Conservation (phyloP, 2,797 vertebrate species). For the Helostoma temminkii region DNA sequence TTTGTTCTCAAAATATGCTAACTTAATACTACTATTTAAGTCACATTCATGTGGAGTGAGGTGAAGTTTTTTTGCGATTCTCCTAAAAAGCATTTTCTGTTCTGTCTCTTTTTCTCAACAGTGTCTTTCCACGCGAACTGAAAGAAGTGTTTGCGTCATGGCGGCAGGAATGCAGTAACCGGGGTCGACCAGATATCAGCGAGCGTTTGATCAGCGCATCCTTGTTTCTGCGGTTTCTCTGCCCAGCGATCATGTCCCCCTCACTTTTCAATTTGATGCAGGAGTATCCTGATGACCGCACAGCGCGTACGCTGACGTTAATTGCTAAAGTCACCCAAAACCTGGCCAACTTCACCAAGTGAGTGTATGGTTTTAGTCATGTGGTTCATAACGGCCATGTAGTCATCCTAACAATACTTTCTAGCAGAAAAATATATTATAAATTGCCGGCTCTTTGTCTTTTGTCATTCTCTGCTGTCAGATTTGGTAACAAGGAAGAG, state of each 20-base stretch:
- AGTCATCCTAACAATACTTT: not conserved
- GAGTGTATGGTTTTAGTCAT: conserved; percentile 47
- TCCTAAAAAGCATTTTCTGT: not conserved
- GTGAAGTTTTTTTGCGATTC: not conserved
- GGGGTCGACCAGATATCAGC: conserved; percentile 96
- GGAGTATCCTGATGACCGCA: conserved; percentile 98
- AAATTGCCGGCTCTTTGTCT: not conserved
- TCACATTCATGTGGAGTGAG: not conserved
- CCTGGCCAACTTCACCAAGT: conserved; percentile 99
- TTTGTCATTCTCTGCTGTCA: conserved; percentile 65
- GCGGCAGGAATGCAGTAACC: conserved; percentile 96
- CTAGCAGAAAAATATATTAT: not conserved
- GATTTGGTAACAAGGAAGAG: conserved; percentile 98
- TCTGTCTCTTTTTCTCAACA: conserved; percentile 62
- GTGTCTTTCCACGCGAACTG: conserved; percentile 96
- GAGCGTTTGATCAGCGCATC: conserved; percentile 98
- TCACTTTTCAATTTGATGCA: conserved; percentile 97
- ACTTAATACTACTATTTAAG: no score
- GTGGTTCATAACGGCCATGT: not conserved
- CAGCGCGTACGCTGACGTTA: conserved; percentile 95
- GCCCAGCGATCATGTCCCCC: conserved; percentile 98
- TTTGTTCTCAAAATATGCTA: not conserved
- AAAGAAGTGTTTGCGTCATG: conserved; percentile 98
- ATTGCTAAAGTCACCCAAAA: conserved; percentile 99
- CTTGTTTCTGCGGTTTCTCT: conserved; percentile 96